These are phyloP conservation scores for Myxocyprinus asiaticus DNA, from an alignment of 2,113 vertebrate genomes.

Conservation along the genomic window DNA sequence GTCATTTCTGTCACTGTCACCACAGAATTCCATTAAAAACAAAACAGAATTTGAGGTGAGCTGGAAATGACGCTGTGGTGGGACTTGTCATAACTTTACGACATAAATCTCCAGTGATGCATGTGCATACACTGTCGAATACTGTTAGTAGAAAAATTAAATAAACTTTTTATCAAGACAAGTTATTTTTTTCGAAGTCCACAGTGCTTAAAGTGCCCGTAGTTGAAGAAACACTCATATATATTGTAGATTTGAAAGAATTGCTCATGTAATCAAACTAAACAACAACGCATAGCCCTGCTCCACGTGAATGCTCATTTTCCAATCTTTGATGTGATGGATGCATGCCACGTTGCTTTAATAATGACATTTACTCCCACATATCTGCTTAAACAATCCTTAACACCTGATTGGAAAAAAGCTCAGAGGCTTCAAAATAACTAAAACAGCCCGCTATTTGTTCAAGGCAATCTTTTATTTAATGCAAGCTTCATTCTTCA, in stretches of 20 bases:
- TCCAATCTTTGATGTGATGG: conserved; percentile 16
- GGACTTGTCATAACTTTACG: too few species aligned
- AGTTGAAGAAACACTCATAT: too few species aligned
- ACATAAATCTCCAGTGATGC: too few species aligned
- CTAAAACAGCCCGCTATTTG: conserved; percentile 15
- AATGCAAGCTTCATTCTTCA: conserved; percentile 49
- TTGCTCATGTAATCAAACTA: neutral
- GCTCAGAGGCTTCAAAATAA: neutral
- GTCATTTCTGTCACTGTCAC: too few species aligned
- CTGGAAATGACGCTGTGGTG: too few species aligned
- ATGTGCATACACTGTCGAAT: too few species aligned
- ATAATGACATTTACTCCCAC: neutral
- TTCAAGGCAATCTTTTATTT: conserved; percentile 27
- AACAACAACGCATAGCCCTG: neutral
- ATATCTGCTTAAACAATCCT: conserved; percentile 16
- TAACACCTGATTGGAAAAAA: neutral
- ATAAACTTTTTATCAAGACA: too few species aligned
- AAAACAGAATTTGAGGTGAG: too few species aligned
- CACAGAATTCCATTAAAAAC: too few species aligned
- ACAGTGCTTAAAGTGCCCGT: too few species aligned
- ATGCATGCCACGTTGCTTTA: neutral
- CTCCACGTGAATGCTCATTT: neutral
- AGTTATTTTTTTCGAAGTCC: too few species aligned
- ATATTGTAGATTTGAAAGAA: neutral
- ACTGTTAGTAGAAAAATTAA: too few species aligned